These are phyloP conservation scores for Haliclona indistincta DNA, from an alignment of 37 sponge, comb jelly and placozoan genomes.

Conservation along the genomic window DNA sequence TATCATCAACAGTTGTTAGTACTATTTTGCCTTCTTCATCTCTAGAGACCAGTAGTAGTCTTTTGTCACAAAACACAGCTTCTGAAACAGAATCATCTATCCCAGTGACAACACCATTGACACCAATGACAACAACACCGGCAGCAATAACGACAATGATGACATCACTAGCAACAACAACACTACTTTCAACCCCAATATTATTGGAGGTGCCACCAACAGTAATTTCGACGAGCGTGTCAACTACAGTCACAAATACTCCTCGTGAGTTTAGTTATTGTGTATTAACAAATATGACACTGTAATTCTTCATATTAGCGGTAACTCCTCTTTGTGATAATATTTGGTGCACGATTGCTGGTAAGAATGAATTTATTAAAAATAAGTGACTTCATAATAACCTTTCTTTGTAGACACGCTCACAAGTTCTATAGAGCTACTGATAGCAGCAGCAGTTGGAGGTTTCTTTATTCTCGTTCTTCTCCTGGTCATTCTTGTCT, in stretches of 20 bases:
- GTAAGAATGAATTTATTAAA: no score
- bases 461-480: slow-evolving; percentile 27
- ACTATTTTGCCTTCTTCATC: background rate
- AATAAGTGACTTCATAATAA: no score
- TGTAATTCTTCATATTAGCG: no score
- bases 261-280: no score
- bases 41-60: no score
- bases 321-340: no score
- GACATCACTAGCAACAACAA: background rate
- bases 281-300: no score
- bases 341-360: no score
- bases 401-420: no score
- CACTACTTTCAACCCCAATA: background rate
- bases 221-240: background rate
- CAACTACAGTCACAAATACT: background rate
- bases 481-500: slow-evolving; percentile 15
- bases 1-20: background rate
- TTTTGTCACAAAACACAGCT: background rate
- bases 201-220: background rate
- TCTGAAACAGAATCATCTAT: no score
- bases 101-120: background rate
- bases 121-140: background rate
- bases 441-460: slow-evolving; percentile 4
- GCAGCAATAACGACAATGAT: background rate
- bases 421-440: background rate